Evolutionary conservation across 2,797 vertebrate genomes (phyloP).

Genomic region (Chanos chanos): DNA sequence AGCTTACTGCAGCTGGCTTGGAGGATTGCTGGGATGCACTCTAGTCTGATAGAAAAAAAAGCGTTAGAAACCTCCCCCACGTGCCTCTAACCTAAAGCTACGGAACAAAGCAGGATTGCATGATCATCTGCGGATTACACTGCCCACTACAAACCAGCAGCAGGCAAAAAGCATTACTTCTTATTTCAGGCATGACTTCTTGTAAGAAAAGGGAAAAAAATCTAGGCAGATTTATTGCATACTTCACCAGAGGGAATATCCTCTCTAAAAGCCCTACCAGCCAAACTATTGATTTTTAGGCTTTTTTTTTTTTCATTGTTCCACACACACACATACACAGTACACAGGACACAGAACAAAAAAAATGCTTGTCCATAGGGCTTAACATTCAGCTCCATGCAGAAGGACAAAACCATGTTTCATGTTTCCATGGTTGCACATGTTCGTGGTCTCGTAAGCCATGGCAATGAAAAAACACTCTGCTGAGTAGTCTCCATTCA

Average conservation of each 20-base stretch:
- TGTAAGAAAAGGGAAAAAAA: slow-evolving; percentile 14
- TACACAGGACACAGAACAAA: slow-evolving; percentile 33
- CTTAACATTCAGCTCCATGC: slow-evolving; percentile 58
- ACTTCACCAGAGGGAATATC: slow-evolving; percentile 44
- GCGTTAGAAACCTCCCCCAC: too few relatives aligned
- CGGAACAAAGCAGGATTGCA: slow-evolving; percentile 1
- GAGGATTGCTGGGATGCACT: background rate
- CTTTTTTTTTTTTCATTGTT: slow-evolving; percentile 35
- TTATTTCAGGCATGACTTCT: slow-evolving; percentile 36
- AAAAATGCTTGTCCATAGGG: slow-evolving; percentile 40
- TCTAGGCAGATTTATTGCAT: slow-evolving; percentile 59
- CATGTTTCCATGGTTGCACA: slow-evolving; percentile 1
- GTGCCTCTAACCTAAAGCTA: background rate
- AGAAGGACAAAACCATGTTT: slow-evolving; percentile 36
- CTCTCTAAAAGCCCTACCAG: slow-evolving; percentile 49
- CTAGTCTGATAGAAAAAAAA: background rate
- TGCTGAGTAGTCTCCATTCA: background rate
- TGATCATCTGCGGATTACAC: slow-evolving; percentile 3
- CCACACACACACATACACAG: slow-evolving; percentile 32
- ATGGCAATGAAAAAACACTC: slow-evolving; percentile 15
- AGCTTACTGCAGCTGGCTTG: background rate
- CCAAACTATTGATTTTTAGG: slow-evolving; percentile 61
- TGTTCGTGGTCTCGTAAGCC: slow-evolving; percentile 12
- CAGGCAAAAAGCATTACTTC: slow-evolving; percentile 25
- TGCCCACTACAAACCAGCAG: background rate